A percentile compares a stretch with the other conserved stretches of the same genome.
Evolutionary conservation across 2,113 vertebrate species (phyloP).

Genomic region (Cebus imitator): DNA sequence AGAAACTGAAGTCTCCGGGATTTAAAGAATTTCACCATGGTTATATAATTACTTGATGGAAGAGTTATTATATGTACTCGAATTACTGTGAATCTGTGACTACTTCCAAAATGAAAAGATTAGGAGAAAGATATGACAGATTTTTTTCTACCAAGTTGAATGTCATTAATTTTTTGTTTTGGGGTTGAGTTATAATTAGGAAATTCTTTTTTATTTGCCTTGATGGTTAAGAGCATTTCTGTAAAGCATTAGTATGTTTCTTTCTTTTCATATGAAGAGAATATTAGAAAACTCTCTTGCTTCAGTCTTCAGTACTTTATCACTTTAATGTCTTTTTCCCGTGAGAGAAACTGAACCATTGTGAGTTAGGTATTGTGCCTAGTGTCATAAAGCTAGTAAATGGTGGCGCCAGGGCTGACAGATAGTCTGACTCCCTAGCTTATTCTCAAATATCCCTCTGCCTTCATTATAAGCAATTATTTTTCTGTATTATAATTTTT

Average conservation of each 20-base stretch:
- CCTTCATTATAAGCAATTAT: neutral
- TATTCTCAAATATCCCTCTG: neutral
- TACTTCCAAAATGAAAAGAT: neutral
- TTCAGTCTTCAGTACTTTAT: neutral
- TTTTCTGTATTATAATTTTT: neutral
- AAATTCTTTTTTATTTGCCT: neutral
- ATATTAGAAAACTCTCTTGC: neutral
- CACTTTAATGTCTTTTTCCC: neutral
- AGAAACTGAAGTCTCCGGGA: neutral
- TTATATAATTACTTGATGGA: neutral
- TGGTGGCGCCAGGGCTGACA: neutral
- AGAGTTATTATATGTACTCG: neutral
- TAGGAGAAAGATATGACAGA: neutral
- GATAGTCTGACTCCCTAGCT: neutral
- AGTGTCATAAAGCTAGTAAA: neutral
- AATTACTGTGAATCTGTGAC: neutral
- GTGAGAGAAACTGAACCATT: neutral
- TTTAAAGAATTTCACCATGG: neutral
- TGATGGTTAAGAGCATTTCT: neutral
- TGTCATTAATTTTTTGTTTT: neutral
- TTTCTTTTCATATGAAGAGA: neutral
- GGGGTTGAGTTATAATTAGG: neutral
- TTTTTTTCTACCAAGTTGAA: neutral
- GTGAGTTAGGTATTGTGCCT: neutral
- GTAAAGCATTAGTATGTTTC: neutral